Evolutionary conservation across 2,113 vertebrate species (phyloP).

Genomic region (Bubalus kerabau): DNA sequence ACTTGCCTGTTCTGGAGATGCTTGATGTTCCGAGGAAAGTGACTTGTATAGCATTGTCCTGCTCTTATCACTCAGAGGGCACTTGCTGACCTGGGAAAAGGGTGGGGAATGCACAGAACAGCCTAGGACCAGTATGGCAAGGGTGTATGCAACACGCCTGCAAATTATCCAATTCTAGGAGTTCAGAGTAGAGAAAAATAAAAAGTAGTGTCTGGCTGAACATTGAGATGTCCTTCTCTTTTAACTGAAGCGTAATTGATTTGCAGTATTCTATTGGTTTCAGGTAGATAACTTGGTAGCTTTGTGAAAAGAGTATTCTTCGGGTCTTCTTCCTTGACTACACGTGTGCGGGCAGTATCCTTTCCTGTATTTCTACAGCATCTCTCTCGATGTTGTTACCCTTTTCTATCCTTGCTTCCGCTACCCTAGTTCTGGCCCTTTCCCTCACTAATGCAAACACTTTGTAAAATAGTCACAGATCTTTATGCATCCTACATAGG

Average conservation of each 20-base stretch:
- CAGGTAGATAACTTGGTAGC: background rate
- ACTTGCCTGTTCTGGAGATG: background rate
- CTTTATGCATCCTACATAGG: background rate
- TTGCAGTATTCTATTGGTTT: background rate
- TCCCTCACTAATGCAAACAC: background rate
- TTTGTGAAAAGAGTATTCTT: background rate
- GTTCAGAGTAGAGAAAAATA: background rate
- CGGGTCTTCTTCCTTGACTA: background rate
- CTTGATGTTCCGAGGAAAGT: background rate
- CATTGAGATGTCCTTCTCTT: background rate
- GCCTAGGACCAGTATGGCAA: background rate
- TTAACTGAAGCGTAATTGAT: background rate
- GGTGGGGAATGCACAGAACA: background rate
- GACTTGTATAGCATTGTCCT: background rate
- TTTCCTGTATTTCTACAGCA: background rate
- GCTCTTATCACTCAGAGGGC: background rate
- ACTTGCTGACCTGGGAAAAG: background rate
- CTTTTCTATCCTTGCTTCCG: background rate
- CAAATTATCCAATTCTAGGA: background rate
- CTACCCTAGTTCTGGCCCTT: background rate
- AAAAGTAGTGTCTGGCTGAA: background rate
- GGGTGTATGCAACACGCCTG: accelerated
- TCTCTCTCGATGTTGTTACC: background rate
- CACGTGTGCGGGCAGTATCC: background rate
- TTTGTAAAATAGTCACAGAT: background rate